Evolutionary conservation across 1,140 invertebrate genomes (phyloP).

Genomic region (Polypedilum pembai): DNA sequence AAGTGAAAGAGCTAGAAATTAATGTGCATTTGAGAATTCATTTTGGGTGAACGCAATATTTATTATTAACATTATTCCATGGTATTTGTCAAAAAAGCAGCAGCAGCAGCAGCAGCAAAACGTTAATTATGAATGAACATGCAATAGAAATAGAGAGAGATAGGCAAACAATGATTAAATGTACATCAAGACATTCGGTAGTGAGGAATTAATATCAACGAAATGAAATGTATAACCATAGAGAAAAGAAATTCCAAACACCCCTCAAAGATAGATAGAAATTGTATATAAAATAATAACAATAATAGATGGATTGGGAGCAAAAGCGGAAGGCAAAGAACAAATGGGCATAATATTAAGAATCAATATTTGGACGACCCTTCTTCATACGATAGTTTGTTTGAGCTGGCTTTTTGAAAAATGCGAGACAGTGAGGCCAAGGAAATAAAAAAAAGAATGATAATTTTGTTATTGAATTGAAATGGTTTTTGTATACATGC

Average conservation of each 20-base stretch:
- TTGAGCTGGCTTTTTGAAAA: neutral
- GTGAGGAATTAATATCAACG: conserved; percentile 7
- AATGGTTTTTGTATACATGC: neutral
- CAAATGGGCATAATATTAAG: conserved; percentile 23
- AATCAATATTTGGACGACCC: conserved; percentile 25
- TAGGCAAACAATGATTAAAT: conserved; percentile 25
- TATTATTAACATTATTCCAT: neutral
- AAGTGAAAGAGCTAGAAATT: neutral
- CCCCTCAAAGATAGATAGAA: neutral
- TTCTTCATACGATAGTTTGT: neutral
- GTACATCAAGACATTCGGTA: conserved; percentile 8
- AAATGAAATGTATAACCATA: neutral
- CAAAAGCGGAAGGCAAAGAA: neutral
- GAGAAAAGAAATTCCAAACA: neutral
- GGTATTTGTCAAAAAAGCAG: conserved; percentile 4
- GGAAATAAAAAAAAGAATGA: conserved; percentile 4
- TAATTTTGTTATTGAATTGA: conserved; percentile 19
- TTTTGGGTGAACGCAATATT: neutral
- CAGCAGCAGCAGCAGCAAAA: neutral
- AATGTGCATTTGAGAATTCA: neutral
- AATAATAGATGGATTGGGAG: neutral
- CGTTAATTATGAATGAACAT: conserved; percentile 25
- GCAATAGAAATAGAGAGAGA: neutral
- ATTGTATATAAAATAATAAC: no score
- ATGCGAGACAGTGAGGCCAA: neutral